Evolutionary conservation across 2,888 invertebrate species (phyloP).

Genomic region (Teleogryllus oceanicus): DNA sequence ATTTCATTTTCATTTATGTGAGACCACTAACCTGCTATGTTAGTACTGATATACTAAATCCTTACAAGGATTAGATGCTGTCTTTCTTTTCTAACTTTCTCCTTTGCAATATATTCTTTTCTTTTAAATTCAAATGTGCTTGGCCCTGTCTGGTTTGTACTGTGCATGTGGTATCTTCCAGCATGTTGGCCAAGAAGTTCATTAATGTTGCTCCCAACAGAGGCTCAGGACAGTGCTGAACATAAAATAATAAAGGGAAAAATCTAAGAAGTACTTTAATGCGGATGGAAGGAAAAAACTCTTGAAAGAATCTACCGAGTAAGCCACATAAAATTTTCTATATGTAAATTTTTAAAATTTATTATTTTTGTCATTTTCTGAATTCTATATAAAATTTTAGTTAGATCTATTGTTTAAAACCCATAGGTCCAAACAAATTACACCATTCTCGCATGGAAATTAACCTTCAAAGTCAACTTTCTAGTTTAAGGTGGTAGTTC

Average conservation of each 20-base stretch:
- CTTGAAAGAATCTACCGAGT: conserved; percentile 64
- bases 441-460: no score
- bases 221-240: conserved; percentile 58
- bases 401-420: not conserved
- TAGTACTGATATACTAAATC: no score
- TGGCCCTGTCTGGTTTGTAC: not conserved
- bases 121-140: not conserved
- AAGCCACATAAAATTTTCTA: conserved; percentile 30
- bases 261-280: conserved; percentile 55
- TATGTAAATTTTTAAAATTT: not conserved
- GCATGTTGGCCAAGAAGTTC: conserved; percentile 18
- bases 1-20: no score
- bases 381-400: not conserved
- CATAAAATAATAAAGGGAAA: conserved; percentile 57
- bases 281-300: conserved; percentile 66
- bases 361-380: not conserved
- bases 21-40: no score
- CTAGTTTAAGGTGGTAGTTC: no score
- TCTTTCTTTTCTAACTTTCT: no score
- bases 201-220: conserved; percentile 43
- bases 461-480: no score
- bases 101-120: not conserved
- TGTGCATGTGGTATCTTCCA: not conserved
- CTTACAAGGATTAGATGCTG: no score
- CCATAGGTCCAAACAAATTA: no score